These are phyloP conservation scores for Etheostoma spectabile DNA, from an alignment of 2,113 vertebrate genomes.

Conservation along the genomic window DNA sequence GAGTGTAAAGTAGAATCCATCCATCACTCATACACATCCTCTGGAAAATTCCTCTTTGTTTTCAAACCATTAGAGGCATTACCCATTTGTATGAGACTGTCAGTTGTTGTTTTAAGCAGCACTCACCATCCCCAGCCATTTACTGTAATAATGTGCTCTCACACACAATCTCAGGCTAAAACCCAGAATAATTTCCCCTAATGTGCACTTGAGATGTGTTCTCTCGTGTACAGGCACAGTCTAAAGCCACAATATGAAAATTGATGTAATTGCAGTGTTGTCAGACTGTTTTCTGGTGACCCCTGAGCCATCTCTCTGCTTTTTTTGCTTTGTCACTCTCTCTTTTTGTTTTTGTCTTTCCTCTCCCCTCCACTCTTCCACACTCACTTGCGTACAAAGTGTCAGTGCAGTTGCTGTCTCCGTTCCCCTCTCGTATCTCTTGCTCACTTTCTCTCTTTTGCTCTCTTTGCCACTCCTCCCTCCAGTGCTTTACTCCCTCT, in stretches of 20 bases:
- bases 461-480: conserved; percentile 6
- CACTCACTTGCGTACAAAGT: conserved; percentile 31
- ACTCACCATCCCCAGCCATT: conserved; percentile 57
- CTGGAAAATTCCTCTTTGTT: conserved; percentile 52
- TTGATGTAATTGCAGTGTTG: conserved; percentile 66
- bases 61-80: conserved; percentile 58
- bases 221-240: conserved; percentile 37
- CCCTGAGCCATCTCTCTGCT: conserved; percentile 28
- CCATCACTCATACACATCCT: conserved; percentile 42
- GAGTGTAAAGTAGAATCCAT: conserved; percentile 33
- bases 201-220: conserved; percentile 48
- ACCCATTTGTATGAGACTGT: conserved; percentile 48
- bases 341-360: background rate
- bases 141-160: conserved; percentile 69
- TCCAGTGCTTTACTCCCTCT: conserved; percentile 19
- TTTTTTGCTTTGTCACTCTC: conserved; percentile 14
- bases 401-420: background rate
- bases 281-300: conserved; percentile 63
- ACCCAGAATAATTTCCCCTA: conserved; percentile 51
- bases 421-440: background rate
- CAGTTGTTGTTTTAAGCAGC: conserved; percentile 37
- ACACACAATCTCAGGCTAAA: conserved; percentile 62
- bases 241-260: conserved; percentile 67
- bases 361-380: conserved; percentile 24
- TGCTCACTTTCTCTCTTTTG: background rate